These are phyloP conservation scores for Trogon surrucura DNA, from an alignment of 2,113 vertebrate genomes.

Conservation along the genomic window DNA sequence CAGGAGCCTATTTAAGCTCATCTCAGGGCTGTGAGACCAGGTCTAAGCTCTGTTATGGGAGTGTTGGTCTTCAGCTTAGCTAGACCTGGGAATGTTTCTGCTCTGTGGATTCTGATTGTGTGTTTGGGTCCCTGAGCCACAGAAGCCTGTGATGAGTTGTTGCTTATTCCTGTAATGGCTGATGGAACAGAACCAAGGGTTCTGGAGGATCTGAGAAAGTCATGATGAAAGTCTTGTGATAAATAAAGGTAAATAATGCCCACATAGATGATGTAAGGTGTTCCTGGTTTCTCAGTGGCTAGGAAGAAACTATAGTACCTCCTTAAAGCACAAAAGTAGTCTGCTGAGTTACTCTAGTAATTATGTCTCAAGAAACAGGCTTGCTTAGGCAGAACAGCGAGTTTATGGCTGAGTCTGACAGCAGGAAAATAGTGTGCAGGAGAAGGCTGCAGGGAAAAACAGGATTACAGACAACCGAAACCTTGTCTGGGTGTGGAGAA, in stretches of 20 bases:
- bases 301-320: rapidly evolving
- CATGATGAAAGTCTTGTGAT: not conserved
- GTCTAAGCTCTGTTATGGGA: rapidly evolving
- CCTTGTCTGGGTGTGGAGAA: not conserved
- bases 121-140: rapidly evolving
- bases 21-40: rapidly evolving
- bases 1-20: not conserved
- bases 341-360: not conserved
- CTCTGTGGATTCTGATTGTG: rapidly evolving
- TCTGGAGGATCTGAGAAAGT: too few species aligned
- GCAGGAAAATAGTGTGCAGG: not conserved
- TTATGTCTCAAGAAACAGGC: not conserved
- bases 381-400: not conserved
- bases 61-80: rapidly evolving
- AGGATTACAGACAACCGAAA: not conserved
- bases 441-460: not conserved
- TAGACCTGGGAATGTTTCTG: rapidly evolving
- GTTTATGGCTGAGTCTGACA: not conserved
- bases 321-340: not conserved
- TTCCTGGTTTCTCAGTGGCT: not conserved
- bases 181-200: rapidly evolving
- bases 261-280: not conserved
- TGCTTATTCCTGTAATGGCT: rapidly evolving
- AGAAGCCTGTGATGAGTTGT: not conserved
- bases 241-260: not conserved